Evolutionary conservation across 2,113 vertebrate species (phyloP), one percentile per base, ranked within the genome.

Genomic region (Psittacus erithacus): DNA sequence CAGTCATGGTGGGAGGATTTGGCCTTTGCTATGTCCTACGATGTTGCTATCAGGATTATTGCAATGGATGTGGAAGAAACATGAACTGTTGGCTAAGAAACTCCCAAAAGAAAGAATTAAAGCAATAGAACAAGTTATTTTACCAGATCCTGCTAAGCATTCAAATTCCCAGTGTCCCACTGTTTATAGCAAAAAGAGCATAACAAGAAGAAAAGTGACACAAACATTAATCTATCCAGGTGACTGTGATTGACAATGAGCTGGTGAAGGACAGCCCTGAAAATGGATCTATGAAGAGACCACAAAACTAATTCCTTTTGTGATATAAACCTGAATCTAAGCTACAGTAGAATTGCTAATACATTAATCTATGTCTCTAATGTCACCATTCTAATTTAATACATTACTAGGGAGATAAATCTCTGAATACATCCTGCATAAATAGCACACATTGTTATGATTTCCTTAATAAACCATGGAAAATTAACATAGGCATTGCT

Each of bases 371-470:
- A 60, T 47, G 86, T 96, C 95, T 96, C 87, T 96, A 94, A 97
- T 91, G 93, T 95, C 96, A 96, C 86, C 15, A 8, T 96, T 97
- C 93, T 97, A 96, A 96, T 97, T 97, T 96, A 96, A 88, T 93
- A 97, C 25, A 49, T 96, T 97, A 90, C 90, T 53, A 50, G 88
- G 82, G 95, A 97, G 96, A 98, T 97, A 97, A 98, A 98, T 97
- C 91, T 97, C 94, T 95, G 88, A 97, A 82, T 94, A 93, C 64
- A 60, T 81, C 71, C 80, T 55, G 35, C 77, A 97, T 96, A 97
- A 97, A 96, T 94, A 95, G 81, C 24, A 2, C 47, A 46, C 63
- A 91, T 94, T 96, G 84, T 97, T 96, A 96, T 95, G 82, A 90
- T 86, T 97, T 89, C 93, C 78, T 97, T 97, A 97, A 97, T 97